Base-by-base conservation (phyloP, 1,140 invertebrate genomes). In the Phthorimaea operculella region DNA sequence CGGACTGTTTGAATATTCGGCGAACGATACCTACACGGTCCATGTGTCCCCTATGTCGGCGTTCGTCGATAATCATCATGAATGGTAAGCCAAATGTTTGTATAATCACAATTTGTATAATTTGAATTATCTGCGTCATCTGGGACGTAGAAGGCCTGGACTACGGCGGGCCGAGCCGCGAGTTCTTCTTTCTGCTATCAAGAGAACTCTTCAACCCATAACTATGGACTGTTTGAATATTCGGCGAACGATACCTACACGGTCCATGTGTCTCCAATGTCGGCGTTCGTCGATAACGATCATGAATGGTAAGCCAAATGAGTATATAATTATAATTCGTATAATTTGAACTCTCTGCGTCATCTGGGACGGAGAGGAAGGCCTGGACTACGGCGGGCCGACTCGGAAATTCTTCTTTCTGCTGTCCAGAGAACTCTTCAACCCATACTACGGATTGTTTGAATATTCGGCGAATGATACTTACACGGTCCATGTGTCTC, bases 391-490 rank as follows among this genome's bases (percentile, higher is more conserved):
- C 79, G 97, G 97, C 42, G 97, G 97, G 0, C 97, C 97, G 2
- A 98, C 77, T 94, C 8, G 96, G 42, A 97, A 99, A 86, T 98
- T 99, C 85, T 99, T 99, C 88, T 99, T 98, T 79, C 90, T 99
- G 17, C 86, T 99, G 8, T 98, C 96, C 0, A 88, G 96, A 45
- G 96, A 99, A 83, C 88, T 99, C 0, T 99, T 99, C 86, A 99
- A 99, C 87, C 97, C 97, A 0, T 98, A 98, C 80, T 99, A 99
- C 73, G 97, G 97, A 4, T 89, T 99, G 14, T 99, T 99, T 85
- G 98, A 99, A 87, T 99, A 99, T 82, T 98, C 96, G 0, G 96
- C 97, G 15, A 98, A 97, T 81, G 96, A 99, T 73, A 97, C 96
- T 14, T 99, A 99, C 79, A 99, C 97, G 1, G 96, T 99, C 14